Evolutionary conservation across 2,797 vertebrate genomes (phyloP).

Genomic region (Peromyscus aztecus): DNA sequence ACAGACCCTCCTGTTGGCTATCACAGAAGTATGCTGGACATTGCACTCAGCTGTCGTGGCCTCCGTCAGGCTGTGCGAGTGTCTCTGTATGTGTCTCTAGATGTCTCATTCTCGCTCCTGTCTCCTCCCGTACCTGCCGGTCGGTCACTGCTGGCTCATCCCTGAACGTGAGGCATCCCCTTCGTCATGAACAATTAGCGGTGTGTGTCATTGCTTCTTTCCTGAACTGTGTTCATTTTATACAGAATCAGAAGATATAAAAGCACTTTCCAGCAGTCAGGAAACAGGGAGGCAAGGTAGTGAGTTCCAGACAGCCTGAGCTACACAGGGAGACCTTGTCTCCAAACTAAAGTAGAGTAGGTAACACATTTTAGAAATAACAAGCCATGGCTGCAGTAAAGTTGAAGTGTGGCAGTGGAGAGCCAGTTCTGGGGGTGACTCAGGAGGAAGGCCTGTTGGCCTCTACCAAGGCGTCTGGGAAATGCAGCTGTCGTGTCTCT

Average conservation of each 20-base stretch:
- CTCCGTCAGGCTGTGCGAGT: background rate
- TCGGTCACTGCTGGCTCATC: background rate
- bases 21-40: background rate
- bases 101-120: background rate
- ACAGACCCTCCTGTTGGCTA: background rate
- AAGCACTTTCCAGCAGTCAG: background rate
- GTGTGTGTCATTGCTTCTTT: background rate
- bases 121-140: background rate
- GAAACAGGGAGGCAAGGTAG: background rate
- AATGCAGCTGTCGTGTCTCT: background rate
- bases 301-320: background rate
- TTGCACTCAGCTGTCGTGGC: background rate
- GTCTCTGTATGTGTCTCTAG: background rate
- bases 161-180: slow-evolving; percentile 1
- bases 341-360: background rate
- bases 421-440: slow-evolving; percentile 13
- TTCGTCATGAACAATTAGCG: background rate
- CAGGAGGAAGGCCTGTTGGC: slow-evolving; percentile 63
- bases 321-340: background rate
- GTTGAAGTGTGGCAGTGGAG: slow-evolving; percentile 57
- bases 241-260: slow-evolving; percentile 59
- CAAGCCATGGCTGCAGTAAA: slow-evolving; percentile 66
- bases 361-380: slow-evolving; percentile 8
- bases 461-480: slow-evolving; percentile 62
- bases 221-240: slow-evolving; percentile 36